Percentiles rank a stretch among this genome's conserved stretches.
Conservation (phyloP, 1,140 invertebrate genomes). For the Pseudomyrmex concolor region DNA sequence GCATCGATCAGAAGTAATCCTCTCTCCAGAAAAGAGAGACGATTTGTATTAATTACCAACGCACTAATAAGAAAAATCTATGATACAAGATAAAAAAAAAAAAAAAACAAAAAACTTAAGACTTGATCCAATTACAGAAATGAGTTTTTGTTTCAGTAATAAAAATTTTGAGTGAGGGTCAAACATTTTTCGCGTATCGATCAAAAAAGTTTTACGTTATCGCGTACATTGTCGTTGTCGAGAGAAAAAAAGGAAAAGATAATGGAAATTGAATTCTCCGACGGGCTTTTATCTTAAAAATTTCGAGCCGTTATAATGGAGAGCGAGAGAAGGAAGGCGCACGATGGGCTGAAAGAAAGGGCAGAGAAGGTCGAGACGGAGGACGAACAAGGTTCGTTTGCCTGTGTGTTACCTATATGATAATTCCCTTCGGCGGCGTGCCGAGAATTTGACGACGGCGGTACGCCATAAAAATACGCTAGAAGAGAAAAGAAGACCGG, state of each 20-base stretch:
- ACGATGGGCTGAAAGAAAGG: conserved; percentile 42
- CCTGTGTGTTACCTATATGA: conserved; percentile 68
- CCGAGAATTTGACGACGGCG: conserved; percentile 65
- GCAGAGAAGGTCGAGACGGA: conserved; percentile 55
- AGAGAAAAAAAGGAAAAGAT: neutral
- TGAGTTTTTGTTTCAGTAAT: neutral
- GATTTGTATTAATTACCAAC: neutral
- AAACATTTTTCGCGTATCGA: too few species aligned
- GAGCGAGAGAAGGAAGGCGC: conserved; percentile 45
- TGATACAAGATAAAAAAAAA: too few species aligned
- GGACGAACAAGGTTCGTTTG: conserved; percentile 59
- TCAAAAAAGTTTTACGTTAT: too few species aligned
- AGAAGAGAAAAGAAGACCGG: conserved; percentile 41
- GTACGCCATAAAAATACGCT: conserved; percentile 62
- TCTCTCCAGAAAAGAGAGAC: neutral
- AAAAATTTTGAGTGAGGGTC: too few species aligned
- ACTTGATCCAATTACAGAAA: too few species aligned
- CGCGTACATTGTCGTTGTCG: conserved; percentile 21
- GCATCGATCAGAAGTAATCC: conserved; percentile 3
- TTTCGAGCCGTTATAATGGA: conserved; percentile 38
- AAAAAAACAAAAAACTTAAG: neutral
- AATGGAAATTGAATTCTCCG: conserved; percentile 37
- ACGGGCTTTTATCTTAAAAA: conserved; percentile 54
- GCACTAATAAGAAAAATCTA: too few species aligned
- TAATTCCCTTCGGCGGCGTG: conserved; percentile 60